phyloP scores from a whole-genome alignment of 2,797 vertebrate species.

The Malurus leucopterus region DNA sequence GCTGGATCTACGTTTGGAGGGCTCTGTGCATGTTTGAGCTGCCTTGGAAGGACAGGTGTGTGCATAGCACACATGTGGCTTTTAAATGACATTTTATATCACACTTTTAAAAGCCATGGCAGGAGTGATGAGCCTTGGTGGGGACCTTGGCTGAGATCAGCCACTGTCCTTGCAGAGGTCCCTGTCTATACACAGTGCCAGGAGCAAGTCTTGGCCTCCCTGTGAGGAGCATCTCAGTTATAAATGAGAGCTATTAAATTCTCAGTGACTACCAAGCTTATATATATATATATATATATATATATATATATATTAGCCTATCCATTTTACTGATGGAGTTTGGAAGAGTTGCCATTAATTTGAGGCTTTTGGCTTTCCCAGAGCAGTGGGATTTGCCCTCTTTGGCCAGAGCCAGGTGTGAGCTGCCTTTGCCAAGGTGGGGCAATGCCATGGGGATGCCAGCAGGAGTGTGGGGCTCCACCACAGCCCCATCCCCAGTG shows the following conservation, averaged over 20 bases:
- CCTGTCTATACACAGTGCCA: accelerated
- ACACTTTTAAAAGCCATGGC: background rate
- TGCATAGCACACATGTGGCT: too few species aligned
- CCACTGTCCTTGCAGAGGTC: background rate
- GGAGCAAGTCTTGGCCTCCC: background rate
- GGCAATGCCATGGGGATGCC: background rate
- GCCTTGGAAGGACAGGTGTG: background rate
- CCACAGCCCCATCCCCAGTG: background rate
- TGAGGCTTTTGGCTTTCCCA: background rate
- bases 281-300: background rate
- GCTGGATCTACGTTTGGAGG: background rate
- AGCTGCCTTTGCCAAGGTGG: background rate
- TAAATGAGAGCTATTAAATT: background rate
- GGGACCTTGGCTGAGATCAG: background rate
- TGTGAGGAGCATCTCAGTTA: background rate
- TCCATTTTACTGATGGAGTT: background rate
- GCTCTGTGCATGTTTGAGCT: background rate
- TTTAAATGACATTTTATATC: background rate
- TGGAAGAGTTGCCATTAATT: background rate
- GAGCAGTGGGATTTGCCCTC: background rate
- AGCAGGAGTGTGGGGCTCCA: background rate
- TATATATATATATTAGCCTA: too few species aligned
- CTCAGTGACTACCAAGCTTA: background rate
- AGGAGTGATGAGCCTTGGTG: background rate
- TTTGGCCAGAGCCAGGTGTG: background rate